These are phyloP conservation scores for Cephalopachus bancanus DNA, from an alignment of 2,797 vertebrate species.

Conservation along the genomic window DNA sequence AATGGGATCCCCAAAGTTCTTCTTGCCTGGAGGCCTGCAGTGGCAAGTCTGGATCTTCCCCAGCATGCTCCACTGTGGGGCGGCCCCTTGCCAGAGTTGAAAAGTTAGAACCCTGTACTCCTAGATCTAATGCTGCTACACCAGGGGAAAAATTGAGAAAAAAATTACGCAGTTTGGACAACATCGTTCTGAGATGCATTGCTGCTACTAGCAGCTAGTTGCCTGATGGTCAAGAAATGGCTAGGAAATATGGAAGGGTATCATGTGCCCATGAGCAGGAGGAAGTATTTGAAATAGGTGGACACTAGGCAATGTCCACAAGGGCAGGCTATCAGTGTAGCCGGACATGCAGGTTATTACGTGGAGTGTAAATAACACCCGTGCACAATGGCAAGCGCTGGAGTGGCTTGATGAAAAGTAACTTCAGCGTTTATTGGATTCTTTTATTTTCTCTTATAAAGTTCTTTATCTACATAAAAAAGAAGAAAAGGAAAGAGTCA, in stretches of 20 bases:
- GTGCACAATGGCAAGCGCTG: not conserved
- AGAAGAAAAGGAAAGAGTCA: not conserved
- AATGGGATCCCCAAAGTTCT: not conserved
- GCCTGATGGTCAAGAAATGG: not conserved
- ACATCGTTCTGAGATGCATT: not conserved
- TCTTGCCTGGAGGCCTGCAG: not conserved
- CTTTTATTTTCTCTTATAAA: slow-evolving; percentile 24
- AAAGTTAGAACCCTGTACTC: not conserved
- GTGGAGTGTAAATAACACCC: not conserved
- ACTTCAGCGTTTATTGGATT: not conserved
- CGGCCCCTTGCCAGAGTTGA: not conserved
- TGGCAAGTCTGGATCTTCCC: not conserved
- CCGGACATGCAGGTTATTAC: not conserved
- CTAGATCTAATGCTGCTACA: not conserved
- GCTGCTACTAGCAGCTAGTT: not conserved
- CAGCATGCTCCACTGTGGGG: not conserved
- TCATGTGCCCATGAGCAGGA: not conserved
- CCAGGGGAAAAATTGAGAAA: not conserved
- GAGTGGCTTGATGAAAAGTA: not conserved
- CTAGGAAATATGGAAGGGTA: not conserved
- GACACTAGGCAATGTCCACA: too few relatives aligned
- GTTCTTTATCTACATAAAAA: not conserved
- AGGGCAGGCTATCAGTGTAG: not conserved
- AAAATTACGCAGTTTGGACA: not conserved
- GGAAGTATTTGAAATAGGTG: not conserved